Conservation (phyloP, 2,797 vertebrate species). For the Craterocephalus amniculus region DNA sequence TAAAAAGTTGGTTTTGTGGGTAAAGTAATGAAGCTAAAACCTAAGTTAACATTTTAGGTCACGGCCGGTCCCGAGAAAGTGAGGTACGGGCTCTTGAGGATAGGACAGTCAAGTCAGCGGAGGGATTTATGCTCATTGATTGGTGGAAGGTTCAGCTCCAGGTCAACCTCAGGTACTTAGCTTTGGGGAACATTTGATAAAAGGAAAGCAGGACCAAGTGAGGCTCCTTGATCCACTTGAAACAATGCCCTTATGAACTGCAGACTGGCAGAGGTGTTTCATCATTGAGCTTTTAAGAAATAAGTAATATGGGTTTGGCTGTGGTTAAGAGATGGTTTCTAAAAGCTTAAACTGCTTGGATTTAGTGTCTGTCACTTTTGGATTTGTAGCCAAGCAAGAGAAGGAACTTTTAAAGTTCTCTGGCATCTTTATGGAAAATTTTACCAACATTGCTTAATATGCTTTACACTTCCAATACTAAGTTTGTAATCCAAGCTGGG, state of each 20-base stretch:
- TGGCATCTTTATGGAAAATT: neutral
- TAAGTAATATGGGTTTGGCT: neutral
- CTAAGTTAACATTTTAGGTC: neutral
- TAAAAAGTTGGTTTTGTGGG: neutral
- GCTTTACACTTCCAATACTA: neutral
- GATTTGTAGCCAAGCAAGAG: neutral
- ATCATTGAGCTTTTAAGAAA: conserved; percentile 40
- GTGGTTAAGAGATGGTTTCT: conserved; percentile 12
- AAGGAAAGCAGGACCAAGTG: conserved; percentile 17
- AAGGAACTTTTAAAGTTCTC: neutral
- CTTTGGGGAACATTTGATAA: conserved; percentile 40
- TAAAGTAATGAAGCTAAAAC: conserved; percentile 11
- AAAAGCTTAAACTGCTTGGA: conserved; percentile 7
- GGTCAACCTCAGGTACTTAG: conserved; percentile 50
- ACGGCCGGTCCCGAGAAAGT: conserved; percentile 23
- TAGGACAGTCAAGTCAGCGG: neutral
- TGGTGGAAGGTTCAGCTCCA: conserved; percentile 55
- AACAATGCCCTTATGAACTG: conserved; percentile 10
- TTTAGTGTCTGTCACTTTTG: neutral
- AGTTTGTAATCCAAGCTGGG: neutral
- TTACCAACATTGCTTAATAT: neutral
- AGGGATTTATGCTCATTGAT: conserved; percentile 62
- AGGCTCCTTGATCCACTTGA: conserved; percentile 18
- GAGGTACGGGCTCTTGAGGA: conserved; percentile 27
- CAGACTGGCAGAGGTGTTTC: conserved; percentile 36